Conservation (phyloP, 2,797 vertebrate species). For the Sparidentex hasta region DNA sequence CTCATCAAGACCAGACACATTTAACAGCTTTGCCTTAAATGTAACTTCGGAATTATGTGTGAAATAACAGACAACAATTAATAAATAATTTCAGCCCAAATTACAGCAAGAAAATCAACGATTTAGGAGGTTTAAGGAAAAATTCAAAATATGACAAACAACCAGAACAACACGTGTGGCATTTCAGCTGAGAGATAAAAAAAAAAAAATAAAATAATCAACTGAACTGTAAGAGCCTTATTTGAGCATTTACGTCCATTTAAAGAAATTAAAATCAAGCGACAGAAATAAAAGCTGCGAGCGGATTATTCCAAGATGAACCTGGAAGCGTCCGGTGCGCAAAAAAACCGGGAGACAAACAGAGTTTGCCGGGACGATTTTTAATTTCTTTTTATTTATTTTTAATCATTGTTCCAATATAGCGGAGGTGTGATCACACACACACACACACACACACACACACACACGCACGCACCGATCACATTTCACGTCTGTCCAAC, state of each 20-base stretch:
- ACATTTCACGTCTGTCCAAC: conserved; percentile 29
- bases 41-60: neutral
- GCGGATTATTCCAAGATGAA: conserved; percentile 10
- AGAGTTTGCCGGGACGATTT: neutral
- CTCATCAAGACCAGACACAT: neutral
- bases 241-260: conserved; percentile 25
- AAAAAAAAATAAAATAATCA: neutral
- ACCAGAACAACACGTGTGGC: conserved; percentile 11
- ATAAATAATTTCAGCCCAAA: neutral
- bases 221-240: neutral
- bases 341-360: neutral
- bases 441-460: neutral
- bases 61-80: neutral
- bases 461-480: conserved; percentile 3
- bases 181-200: neutral
- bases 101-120: neutral
- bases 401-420: neutral
- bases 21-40: neutral
- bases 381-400: neutral
- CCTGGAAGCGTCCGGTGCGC: neutral
- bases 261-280: neutral
- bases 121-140: neutral
- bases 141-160: neutral
- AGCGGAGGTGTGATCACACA: neutral
- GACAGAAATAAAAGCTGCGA: neutral